These are phyloP conservation scores for Sylvietta virens DNA, from an alignment of 2,113 vertebrate genomes.

Conservation along the genomic window DNA sequence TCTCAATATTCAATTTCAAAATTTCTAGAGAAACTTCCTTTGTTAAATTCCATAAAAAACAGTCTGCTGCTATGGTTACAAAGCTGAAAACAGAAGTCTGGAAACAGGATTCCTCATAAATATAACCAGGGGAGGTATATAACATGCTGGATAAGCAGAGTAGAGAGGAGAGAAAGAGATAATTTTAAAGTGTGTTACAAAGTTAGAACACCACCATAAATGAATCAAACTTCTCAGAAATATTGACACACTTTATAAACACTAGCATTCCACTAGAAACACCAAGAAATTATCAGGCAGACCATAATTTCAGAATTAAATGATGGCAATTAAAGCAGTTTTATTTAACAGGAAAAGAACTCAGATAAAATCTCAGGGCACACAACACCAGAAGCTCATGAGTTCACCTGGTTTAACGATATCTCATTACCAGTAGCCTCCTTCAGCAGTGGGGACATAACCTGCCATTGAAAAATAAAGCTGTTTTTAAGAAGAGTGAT, in stretches of 20 bases:
- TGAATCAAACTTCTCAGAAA: not conserved
- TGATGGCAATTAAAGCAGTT: not conserved
- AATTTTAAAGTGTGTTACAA: not conserved
- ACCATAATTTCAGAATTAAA: not conserved
- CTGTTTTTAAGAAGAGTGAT: not conserved
- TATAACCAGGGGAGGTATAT: not conserved
- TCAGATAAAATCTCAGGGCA: not conserved
- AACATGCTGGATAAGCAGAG: not conserved
- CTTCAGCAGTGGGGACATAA: not conserved
- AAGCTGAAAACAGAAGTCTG: slow-evolving; percentile 28
- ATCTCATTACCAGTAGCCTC: not conserved
- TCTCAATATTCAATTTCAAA: slow-evolving; percentile 1
- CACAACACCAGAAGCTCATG: not conserved
- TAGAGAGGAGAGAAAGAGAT: not conserved
- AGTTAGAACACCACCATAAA: not conserved
- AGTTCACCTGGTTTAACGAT: not conserved
- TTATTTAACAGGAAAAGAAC: not conserved
- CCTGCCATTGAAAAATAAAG: not conserved
- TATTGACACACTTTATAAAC: not conserved
- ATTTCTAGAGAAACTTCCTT: not conserved
- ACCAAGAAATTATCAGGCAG: not conserved
- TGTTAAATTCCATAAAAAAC: slow-evolving; percentile 47
- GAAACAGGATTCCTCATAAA: not conserved
- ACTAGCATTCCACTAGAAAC: not conserved
- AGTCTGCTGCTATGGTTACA: slow-evolving; percentile 15